phyloP scores from a whole-genome alignment of 1,140 invertebrate genomes.

The Sipha flava region DNA sequence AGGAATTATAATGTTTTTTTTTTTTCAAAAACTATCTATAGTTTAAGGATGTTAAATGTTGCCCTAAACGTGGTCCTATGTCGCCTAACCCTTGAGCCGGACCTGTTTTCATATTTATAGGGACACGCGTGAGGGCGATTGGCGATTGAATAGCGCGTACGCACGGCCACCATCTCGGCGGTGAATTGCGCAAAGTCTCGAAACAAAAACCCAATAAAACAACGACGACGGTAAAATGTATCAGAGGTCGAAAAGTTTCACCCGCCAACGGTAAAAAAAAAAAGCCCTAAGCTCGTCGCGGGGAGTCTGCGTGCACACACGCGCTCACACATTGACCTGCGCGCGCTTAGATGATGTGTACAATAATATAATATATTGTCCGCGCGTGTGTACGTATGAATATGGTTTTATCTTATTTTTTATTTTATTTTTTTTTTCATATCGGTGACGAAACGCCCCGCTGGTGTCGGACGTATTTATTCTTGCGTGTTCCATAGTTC shows the following conservation, averaged over 20 bases:
- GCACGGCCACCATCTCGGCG: too few relatives aligned
- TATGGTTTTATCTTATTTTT: neutral
- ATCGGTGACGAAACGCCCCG: neutral
- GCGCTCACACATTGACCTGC: neutral
- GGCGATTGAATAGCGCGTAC: too few relatives aligned
- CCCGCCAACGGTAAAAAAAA: neutral
- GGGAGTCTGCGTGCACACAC: neutral
- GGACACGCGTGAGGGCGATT: too few relatives aligned
- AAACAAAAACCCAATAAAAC: neutral
- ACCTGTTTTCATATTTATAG: too few relatives aligned
- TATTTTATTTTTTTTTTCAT: neutral
- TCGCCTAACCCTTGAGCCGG: too few relatives aligned
- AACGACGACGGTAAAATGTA: neutral
- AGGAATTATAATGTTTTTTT: too few relatives aligned
- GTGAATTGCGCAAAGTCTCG: neutral
- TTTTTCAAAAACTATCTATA: too few relatives aligned
- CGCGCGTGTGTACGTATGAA: too few relatives aligned
- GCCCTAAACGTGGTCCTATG: too few relatives aligned
- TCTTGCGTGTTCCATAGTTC: neutral
- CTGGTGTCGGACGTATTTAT: conserved; percentile 13
- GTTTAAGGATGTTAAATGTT: too few relatives aligned
- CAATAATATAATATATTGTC: too few relatives aligned
- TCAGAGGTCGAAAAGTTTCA: neutral
- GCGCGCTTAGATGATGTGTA: too few relatives aligned
- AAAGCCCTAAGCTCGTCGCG: neutral